Conservation (phyloP, 2,113 vertebrate genomes). For the Dromiciops gliroides region DNA sequence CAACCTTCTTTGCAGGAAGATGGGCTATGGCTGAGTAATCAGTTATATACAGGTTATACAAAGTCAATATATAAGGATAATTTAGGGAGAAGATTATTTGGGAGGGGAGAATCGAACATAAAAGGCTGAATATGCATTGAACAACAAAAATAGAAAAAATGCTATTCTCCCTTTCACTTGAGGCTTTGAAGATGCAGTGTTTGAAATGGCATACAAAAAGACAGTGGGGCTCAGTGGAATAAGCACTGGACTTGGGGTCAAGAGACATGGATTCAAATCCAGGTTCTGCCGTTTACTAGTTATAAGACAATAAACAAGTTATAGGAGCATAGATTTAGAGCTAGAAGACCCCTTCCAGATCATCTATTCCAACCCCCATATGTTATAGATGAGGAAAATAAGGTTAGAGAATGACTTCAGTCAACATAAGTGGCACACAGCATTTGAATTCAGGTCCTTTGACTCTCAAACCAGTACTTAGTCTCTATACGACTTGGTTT, state of each 20-base stretch:
- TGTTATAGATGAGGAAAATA: neutral
- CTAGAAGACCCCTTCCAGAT: neutral
- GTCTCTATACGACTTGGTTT: neutral
- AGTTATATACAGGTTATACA: neutral
- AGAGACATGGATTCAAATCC: neutral
- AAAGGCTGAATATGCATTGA: neutral
- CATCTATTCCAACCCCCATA: neutral
- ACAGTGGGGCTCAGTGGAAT: neutral
- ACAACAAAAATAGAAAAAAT: neutral
- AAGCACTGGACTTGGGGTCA: neutral
- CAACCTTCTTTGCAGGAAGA: neutral
- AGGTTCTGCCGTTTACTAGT: neutral
- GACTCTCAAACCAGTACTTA: neutral
- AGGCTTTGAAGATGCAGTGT: constrained; percentile 26
- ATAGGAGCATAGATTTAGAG: neutral
- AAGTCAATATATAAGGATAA: neutral
- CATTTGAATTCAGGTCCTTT: neutral
- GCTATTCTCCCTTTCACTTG: neutral
- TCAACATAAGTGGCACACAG: neutral
- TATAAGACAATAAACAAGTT: neutral
- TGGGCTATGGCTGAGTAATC: neutral
- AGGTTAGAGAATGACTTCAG: neutral
- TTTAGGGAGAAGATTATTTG: neutral
- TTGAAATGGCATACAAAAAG: neutral
- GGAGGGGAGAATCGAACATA: no score